Base-by-base conservation (phyloP, 2,797 vertebrate species). In the Cryptoblepharus egeriae region DNA sequence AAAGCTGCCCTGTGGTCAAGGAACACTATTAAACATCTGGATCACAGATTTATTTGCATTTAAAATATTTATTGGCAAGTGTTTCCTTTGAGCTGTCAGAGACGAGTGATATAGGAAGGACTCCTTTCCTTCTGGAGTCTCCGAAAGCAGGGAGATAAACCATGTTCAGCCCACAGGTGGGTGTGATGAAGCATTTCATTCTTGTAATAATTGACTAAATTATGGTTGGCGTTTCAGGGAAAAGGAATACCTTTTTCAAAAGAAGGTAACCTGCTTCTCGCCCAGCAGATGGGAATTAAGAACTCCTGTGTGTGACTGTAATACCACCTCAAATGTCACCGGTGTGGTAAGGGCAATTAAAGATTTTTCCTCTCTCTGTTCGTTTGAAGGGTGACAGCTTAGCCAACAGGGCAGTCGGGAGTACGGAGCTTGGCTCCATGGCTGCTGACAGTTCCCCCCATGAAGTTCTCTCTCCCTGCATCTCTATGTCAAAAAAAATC, bases 371-470 rank as follows among this genome's bases (percentile, higher is more conserved):
- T 55, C 26, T 60, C 32, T 4, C 22, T 30, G 32, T 55, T 52
- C 55, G 1, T 61, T 88, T 82, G 82, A 89, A 93, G 91, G 89
- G 89, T 94, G 95, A 93, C 93, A 93, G 92, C 84, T 93, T 88
- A 82, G 84, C 84, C 77, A 83, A 87, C 85, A 87, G 90, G 90
- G 85, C 88, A 82, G 87, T 37, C 45, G 81, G 77, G 74, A 90
- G 83, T 88, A 81, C 45, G 35, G 77, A 91, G 89, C 78, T 88
- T 15, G 89, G 89, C 88, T 91, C 63, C 77, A 85, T 81, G 79
- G 89, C 82, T 82, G 86, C 69, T 94, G 95, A 94, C 93, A 94
- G 93, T 73, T 93, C 90, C 88, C 75, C 83, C 75, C 5, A 65
- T 82, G 86, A 95, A 94, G 82, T 35, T 84, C 84, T 90, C 83